Base-by-base conservation (phyloP, 2,888 invertebrate genomes). In the Teleogryllus oceanicus region DNA sequence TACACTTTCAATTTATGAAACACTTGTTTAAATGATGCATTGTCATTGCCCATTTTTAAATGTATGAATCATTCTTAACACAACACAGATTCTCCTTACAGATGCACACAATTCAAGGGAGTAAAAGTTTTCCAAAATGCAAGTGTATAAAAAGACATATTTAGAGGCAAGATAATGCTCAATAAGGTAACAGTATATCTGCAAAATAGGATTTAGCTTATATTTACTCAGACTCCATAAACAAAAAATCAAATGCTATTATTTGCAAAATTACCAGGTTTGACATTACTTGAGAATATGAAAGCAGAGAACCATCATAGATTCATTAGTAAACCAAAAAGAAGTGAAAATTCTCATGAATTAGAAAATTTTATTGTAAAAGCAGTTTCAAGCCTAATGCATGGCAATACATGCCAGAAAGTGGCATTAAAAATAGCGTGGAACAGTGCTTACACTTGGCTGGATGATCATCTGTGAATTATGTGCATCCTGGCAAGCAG, bases 81-180 rank as follows among this genome's bases (percentile, higher is more conserved):
- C 11, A 62, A 37, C 37, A 37, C 37, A 37, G 37, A 37, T 37
- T 62, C 62, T 62, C n/a, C 62, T 62, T 62, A 62, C 62, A 62
- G 62, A 62, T 62, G 62, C 62, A 62, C 62, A 62, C 62, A 62
- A 62, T 62, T 62, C 62, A 13, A 62, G n/a, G 37, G 62, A 62
- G n/a, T 12, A 62, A 16, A 62, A 62, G n/a, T 62, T 37, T 37
- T 37, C 37, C 16, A 62, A 11, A n/a, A 62, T 62, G 62, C 62
- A 62, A 62, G 62, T 13, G n/a, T 62, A 18, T 37, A 37, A 37
- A 37, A 13, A 18, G 62, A 62, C 13, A 62, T 62, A 62, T 62
- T n/a, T 62, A 62, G 37, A 37, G n/a, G 62, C 62, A 62, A 62
- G 8, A 62, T 13, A 62, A 18, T 62, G 62, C 62, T 62, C 16